These are phyloP conservation scores for Lithosia quadra DNA, from an alignment of 2,888 invertebrate genomes.

Conservation along the genomic window DNA sequence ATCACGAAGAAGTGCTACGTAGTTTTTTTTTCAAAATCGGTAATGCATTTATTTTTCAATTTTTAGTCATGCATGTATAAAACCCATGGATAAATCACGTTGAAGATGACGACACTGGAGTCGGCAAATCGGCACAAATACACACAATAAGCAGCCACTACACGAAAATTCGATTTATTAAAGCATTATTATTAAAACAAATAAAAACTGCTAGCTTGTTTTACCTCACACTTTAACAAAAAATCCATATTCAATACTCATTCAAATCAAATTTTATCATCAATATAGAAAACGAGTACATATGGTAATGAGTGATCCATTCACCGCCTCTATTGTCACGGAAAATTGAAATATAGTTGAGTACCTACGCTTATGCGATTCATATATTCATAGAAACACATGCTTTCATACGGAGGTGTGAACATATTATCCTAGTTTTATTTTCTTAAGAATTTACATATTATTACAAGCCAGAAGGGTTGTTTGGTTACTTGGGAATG, in stretches of 20 bases:
- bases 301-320: conserved; percentile 70
- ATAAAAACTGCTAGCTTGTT: not conserved
- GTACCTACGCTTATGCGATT: conserved; percentile 67
- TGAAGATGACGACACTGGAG: no score
- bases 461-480: conserved; percentile 6
- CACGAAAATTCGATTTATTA: no score
- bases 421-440: conserved; percentile 50
- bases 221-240: conserved; percentile 1
- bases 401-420: conserved; percentile 47
- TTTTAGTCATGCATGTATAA: no score
- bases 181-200: no score
- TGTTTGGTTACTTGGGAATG: not conserved
- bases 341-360: conserved; percentile 84
- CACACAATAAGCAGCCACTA: no score
- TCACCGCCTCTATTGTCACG: conserved; percentile 76
- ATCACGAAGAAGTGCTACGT: no score
- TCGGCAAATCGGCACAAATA: no score
- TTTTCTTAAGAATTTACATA: conserved; percentile 36
- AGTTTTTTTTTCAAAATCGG: no score
- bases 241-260: conserved; percentile 29
- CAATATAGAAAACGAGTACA: conserved; percentile 33
- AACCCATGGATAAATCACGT: no score
- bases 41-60: no score
- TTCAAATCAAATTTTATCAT: conserved; percentile 40
- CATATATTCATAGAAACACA: conserved; percentile 80